Conservation (phyloP, 2,888 invertebrate species). For the Campoletis raptor region DNA sequence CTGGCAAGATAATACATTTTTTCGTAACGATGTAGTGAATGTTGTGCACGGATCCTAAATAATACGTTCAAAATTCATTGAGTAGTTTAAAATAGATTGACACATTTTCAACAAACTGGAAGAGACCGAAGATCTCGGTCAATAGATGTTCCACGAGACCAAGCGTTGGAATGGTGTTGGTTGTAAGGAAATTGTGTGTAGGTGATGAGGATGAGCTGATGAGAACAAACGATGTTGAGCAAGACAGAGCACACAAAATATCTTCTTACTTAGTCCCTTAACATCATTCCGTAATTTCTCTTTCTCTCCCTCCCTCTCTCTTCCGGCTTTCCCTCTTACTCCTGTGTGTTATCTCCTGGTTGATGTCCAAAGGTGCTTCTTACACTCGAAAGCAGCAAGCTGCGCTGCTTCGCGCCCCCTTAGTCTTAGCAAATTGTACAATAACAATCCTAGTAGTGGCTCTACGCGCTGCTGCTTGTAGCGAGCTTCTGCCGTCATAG, state of each 20-base stretch:
- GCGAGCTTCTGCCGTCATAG: slow-evolving; percentile 57
- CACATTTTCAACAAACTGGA: neutral
- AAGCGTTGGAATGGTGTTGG: slow-evolving; percentile 73
- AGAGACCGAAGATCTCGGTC: slow-evolving; percentile 72
- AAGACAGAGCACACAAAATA: slow-evolving; percentile 72
- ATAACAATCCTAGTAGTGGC: slow-evolving; percentile 84
- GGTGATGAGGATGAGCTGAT: slow-evolving; percentile 66
- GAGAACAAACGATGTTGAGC: slow-evolving; percentile 58
- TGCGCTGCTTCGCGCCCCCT: slow-evolving; percentile 39
- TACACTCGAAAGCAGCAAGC: slow-evolving; percentile 77
- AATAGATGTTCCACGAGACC: slow-evolving; percentile 80
- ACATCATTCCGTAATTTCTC: slow-evolving; percentile 43
- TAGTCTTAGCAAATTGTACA: slow-evolving; percentile 84
- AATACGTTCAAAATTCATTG: neutral
- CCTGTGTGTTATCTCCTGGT: slow-evolving; percentile 80
- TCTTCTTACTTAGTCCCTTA: slow-evolving; percentile 44
- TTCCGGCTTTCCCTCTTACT: slow-evolving; percentile 57
- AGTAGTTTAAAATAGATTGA: neutral
- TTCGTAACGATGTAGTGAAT: neutral
- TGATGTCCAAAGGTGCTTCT: slow-evolving; percentile 85
- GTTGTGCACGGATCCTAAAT: neutral
- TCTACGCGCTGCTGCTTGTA: slow-evolving; percentile 67
- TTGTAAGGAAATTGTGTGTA: slow-evolving; percentile 18
- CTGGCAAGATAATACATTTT: neutral
- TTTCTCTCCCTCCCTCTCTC: slow-evolving; percentile 20